Base-by-base conservation (phyloP, 2,113 vertebrate species). In the Amia ocellicauda region DNA sequence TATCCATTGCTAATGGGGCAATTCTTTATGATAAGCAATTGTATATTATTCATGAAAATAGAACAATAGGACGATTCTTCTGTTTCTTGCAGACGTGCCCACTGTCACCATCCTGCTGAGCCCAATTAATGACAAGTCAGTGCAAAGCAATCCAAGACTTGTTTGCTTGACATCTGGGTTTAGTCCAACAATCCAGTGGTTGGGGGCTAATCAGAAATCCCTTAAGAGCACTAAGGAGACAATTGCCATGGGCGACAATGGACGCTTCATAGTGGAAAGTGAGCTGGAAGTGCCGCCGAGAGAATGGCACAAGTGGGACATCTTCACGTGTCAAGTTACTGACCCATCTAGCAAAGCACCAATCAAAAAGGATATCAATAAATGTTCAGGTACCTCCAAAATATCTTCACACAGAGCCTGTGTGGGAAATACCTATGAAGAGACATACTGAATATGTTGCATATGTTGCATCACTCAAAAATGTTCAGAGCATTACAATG, bases 171-270 rank as follows among this genome's bases (percentile, higher is more conserved):
- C 42, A 29, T 19, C 42, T 49, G 80, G 86, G 40, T 69, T 85
- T 47, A 58, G 83, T 53, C 87, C 82, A 45, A 50, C 80, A 43
- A 77, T 89, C 16, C 69, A 20, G 16, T 89, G 85, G 87, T 5
- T 60, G 13, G 7, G 13, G 1, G 67, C 75, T 63, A 0, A 7
- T 20, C 0, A 10, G 16, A 62, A 0, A 14, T 0, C 17, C 10
- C 1, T 36, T 11, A 13, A 0, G 61, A 26, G 16, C 9, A 9
- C 0, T 16, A 8, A 62, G 5, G n/a, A n/a, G n/a, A n/a, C n/a
- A n/a, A 10, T 31, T 56, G 72, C 67, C 59, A 62, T 85, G 58
- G 20, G 51, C 27, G 54, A 54, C 61, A 67, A 78, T 42, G 83
- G 80, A 45, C 72, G 0, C 24, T 59, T 79, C 26, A 40, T 64